Evolutionary conservation across 2,113 vertebrate genomes (phyloP).

Genomic region (Sander vitreus): DNA sequence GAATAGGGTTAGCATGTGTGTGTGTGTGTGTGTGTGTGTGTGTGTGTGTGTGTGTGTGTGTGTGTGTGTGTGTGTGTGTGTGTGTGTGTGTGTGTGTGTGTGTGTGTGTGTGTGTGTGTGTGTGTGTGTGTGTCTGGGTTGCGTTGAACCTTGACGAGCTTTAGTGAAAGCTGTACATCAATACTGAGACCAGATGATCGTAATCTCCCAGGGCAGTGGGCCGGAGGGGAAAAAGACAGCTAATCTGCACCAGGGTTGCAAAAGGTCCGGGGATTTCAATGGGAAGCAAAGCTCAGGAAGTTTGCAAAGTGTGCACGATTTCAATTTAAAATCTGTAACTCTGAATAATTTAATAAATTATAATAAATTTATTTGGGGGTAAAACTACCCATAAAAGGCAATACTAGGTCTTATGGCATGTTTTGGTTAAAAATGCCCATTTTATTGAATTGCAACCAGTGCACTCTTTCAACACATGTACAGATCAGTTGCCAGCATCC

Average conservation of each 20-base stretch:
- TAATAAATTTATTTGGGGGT: background rate
- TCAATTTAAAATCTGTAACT: background rate
- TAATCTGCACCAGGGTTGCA: slow-evolving; percentile 23
- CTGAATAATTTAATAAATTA: too few species aligned
- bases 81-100: slow-evolving; percentile 4
- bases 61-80: slow-evolving; percentile 8
- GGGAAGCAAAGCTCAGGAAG: background rate
- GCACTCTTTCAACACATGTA: background rate
- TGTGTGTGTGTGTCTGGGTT: slow-evolving; percentile 23
- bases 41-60: slow-evolving; percentile 7
- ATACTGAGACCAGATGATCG: slow-evolving; percentile 36
- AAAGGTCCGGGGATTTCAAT: background rate
- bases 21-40: slow-evolving; percentile 9
- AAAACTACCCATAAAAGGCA: background rate
- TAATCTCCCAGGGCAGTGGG: slow-evolving; percentile 66
- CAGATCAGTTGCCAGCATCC: background rate
- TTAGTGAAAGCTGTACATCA: slow-evolving; percentile 27
- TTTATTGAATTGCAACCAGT: background rate
- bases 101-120: slow-evolving; percentile 7
- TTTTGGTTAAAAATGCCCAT: background rate
- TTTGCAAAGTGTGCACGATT: background rate
- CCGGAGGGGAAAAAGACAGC: slow-evolving; percentile 5
- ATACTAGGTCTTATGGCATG: background rate
- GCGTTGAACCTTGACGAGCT: background rate
- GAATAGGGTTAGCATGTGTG: slow-evolving; percentile 24